Base-by-base conservation (phyloP, 1,140 invertebrate species). In the Harpegnathos saltator region DNA sequence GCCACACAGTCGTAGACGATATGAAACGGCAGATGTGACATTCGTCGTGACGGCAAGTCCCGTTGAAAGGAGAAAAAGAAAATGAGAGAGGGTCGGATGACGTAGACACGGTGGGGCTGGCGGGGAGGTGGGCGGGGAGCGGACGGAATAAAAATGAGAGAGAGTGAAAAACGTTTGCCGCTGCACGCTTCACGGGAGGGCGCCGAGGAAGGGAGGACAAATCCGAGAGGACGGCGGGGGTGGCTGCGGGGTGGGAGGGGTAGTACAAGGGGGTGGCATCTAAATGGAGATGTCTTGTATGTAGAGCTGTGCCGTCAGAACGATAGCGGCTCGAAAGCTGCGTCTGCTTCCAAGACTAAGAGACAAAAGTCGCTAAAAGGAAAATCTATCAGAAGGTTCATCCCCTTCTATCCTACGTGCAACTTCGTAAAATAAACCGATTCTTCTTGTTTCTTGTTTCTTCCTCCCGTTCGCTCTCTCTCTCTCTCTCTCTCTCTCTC, bases 271-370 rank as follows among this genome's bases (percentile, higher is more conserved):
- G 86, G 82, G 86, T 83, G 81, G 89, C 87, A 90, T 93, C 91
- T 90, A 93, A 94, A 94, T 94, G 92, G 93, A 94, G 92, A 93
- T 94, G 91, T 93, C 92, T 92, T 94, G 93, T 93, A 93, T 93
- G 91, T 90, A 93, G 90, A 92, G 91, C 83, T 86, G 88, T 90
- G 82, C 90, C 91, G 91, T 92, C 90, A 92, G 84, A 91, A 90
- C 90, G 85, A 87, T 83, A 86, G 83, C 80, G 85, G 84, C 86
- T 89, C 89, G 88, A 89, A 92, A 92, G 90, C 89, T 84, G 89
- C 83, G 89, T 68, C 75, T 58, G 80, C 83, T 63, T 86, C 82
- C 89, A 86, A 85, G 84, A 84, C 90, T 90, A 89, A 92, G 87
- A 91, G 90, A 92, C 90, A 92, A 91, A 93, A 94, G 91, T 93